A percentile compares a stretch with the other conserved stretches of the same genome.
Evolutionary conservation across 1,140 invertebrate genomes (phyloP).

Genomic region (Hormaphis cornu): DNA sequence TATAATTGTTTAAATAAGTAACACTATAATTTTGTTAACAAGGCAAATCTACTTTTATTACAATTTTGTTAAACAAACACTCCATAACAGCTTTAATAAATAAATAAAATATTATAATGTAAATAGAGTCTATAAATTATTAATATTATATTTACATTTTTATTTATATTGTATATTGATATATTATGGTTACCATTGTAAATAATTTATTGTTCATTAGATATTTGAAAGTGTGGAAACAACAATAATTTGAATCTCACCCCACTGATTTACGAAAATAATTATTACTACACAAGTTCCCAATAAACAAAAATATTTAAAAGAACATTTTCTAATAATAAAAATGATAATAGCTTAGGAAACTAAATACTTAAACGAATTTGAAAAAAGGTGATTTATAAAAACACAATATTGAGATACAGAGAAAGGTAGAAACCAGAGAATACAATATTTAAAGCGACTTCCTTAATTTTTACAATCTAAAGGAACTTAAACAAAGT

Average conservation of each 20-base stretch:
- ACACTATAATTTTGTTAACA: constrained; percentile 15
- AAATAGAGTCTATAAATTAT: too few species aligned
- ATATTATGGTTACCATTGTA: too few species aligned
- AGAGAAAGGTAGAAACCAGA: not conserved
- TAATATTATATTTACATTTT: too few species aligned
- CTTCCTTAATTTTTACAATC: not conserved
- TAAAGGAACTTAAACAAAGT: constrained; percentile 16
- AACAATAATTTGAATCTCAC: too few species aligned
- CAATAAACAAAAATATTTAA: not conserved
- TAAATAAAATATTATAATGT: constrained; percentile 20
- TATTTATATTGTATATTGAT: too few species aligned
- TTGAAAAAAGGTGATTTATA: not conserved
- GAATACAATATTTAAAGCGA: not conserved
- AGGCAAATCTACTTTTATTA: constrained; percentile 20
- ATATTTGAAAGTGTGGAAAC: too few species aligned
- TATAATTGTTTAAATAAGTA: not conserved
- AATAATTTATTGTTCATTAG: not conserved
- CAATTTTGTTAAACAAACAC: constrained; percentile 12
- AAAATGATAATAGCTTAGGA: too few species aligned
- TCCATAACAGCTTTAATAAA: constrained; percentile 25
- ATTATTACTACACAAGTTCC: not conserved
- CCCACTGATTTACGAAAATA: not conserved
- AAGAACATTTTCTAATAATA: not conserved
- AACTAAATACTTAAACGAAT: not conserved
- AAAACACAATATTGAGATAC: not conserved